A percentile compares a stretch with the other conserved stretches of the same genome.
phyloP scores from a whole-genome alignment of 2,888 invertebrate genomes.

The Imbricaverruca yamaguchii region DNA sequence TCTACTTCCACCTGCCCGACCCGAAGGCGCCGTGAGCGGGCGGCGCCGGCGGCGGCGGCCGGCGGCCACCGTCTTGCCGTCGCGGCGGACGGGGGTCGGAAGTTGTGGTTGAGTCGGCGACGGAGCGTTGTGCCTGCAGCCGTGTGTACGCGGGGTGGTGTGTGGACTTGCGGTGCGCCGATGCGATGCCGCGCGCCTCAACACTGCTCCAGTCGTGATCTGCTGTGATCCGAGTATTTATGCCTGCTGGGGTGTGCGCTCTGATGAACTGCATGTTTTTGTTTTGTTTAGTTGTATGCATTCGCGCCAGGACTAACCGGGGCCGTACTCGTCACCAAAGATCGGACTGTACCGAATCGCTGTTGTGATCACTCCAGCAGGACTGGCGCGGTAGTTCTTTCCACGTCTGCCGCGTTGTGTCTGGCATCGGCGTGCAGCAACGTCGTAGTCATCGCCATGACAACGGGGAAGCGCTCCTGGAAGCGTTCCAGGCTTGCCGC shows the following conservation, averaged over 20 bases:
- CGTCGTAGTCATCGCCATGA: no score
- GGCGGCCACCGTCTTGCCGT: background rate
- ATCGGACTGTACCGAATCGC: no score
- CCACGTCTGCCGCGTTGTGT: no score
- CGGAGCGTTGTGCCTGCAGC: background rate
- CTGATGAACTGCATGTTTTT: background rate
- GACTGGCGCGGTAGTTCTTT: no score
- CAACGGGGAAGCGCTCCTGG: no score
- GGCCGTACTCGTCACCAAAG: no score
- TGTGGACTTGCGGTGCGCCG: background rate
- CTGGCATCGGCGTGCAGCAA: no score
- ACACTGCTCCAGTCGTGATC: background rate
- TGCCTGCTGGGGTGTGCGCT: background rate
- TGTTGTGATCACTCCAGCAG: no score
- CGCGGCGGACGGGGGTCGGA: background rate
- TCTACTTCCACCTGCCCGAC: constrained; percentile 36
- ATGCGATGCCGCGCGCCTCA: background rate
- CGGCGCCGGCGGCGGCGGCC: background rate
- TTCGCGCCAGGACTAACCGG: no score
- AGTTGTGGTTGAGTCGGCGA: no score
- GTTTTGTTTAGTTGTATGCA: background rate
- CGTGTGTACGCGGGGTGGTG: background rate
- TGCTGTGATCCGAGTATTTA: background rate
- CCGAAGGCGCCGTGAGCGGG: background rate
- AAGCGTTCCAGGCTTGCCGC: no score